These are phyloP conservation scores for Nothocercus nigrocapillus DNA, from an alignment of 2,113 vertebrate genomes.

Conservation along the genomic window DNA sequence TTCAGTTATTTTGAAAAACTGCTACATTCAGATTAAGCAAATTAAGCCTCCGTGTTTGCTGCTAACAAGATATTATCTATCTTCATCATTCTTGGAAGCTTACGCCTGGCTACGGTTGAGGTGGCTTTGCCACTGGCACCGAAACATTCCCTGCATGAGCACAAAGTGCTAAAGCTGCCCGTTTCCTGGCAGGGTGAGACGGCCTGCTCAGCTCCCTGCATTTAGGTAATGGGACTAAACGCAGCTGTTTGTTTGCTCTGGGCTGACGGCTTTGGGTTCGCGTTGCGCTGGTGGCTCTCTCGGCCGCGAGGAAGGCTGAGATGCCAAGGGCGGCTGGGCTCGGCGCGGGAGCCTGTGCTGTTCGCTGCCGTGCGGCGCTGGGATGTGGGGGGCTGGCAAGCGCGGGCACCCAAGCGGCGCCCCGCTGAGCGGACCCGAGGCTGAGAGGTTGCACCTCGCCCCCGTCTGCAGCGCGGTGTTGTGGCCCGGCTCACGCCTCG, in stretches of 20 bases:
- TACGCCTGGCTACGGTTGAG: constrained; percentile 19
- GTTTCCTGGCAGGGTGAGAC: background rate
- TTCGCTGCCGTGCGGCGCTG: background rate
- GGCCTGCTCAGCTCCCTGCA: background rate
- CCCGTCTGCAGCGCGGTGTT: background rate
- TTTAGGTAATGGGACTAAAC: constrained; percentile 26
- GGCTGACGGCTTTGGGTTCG: background rate
- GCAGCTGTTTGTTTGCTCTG: background rate
- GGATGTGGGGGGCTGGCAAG: background rate
- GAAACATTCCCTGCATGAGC: constrained; percentile 31
- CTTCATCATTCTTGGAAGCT: constrained; percentile 36
- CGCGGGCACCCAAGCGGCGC: accelerated
- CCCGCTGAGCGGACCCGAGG: background rate
- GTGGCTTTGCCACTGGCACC: constrained; percentile 25
- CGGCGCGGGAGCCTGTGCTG: background rate
- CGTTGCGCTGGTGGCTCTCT: background rate
- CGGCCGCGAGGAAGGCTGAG: background rate
- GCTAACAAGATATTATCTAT: constrained; percentile 61
- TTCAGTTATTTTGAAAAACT: constrained; percentile 27
- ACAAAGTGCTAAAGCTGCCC: background rate
- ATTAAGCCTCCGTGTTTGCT: constrained; percentile 29
- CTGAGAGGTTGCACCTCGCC: background rate
- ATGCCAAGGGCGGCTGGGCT: background rate
- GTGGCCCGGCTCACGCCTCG: background rate
- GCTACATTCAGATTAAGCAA: background rate